These are phyloP conservation scores for Gracilinanus agilis DNA, from an alignment of 2,113 vertebrate species.

Conservation along the genomic window DNA sequence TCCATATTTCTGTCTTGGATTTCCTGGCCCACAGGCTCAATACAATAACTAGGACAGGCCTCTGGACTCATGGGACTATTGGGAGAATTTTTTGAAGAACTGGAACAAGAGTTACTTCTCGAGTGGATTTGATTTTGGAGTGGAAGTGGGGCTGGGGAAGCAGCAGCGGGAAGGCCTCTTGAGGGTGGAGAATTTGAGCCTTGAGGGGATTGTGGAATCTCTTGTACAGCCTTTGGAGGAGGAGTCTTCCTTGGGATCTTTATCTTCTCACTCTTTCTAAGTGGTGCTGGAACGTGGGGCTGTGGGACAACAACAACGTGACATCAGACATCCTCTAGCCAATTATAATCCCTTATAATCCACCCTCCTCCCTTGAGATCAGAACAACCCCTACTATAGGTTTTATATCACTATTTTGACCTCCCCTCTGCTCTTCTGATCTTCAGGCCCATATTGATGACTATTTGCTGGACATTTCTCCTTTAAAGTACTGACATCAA, in stretches of 20 bases:
- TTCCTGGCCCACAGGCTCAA: neutral
- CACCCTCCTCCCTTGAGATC: constrained; percentile 11
- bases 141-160: neutral
- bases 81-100: neutral
- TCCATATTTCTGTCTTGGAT: neutral
- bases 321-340: neutral
- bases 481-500: neutral
- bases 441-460: neutral
- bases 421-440: neutral
- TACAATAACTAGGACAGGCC: neutral
- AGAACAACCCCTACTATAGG: neutral
- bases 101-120: neutral
- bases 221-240: constrained; percentile 48
- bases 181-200: constrained; percentile 30
- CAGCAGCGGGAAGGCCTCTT: neutral
- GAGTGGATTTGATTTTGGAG: neutral
- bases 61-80: neutral
- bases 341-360: neutral
- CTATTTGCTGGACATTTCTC: neutral
- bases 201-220: constrained; percentile 26
- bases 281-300: constrained; percentile 35
- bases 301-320: neutral
- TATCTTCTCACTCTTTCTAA: neutral
- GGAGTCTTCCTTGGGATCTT: constrained; percentile 36
- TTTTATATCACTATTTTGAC: neutral